Conservation (phyloP, 1,140 invertebrate species). For the Theocolax elegans region DNA sequence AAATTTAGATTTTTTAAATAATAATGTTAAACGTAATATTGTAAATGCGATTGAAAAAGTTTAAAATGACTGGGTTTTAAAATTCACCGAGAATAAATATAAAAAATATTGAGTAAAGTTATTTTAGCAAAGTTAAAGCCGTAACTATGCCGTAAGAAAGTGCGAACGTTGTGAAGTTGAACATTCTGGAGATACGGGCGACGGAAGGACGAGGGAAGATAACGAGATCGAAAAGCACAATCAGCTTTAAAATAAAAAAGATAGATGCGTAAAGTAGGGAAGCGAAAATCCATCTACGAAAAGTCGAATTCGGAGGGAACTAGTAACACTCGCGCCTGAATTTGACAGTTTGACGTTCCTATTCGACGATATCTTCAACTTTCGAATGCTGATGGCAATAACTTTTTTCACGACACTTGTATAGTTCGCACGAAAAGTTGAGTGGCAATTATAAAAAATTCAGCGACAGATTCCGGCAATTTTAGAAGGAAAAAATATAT, state of each 20-base stretch:
- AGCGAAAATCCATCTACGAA: constrained; percentile 1
- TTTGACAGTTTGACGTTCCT: constrained; percentile 30
- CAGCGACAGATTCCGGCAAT: background rate
- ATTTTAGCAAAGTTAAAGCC: too few relatives aligned
- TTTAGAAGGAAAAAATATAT: too few relatives aligned
- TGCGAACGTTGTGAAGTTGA: too few relatives aligned
- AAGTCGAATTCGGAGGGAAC: constrained; percentile 14
- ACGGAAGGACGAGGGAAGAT: background rate
- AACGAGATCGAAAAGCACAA: background rate
- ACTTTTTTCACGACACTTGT: constrained; percentile 13
- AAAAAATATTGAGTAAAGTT: too few relatives aligned
- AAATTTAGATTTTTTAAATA: too few relatives aligned
- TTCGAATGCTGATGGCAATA: constrained; percentile 37
- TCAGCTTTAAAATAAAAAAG: background rate
- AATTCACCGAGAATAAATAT: too few relatives aligned
- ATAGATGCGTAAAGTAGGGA: background rate
- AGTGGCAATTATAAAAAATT: background rate
- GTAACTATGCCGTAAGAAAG: too few relatives aligned
- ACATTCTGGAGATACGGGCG: background rate
- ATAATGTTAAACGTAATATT: too few relatives aligned
- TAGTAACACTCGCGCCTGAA: constrained; percentile 3
- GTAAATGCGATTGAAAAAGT: too few relatives aligned
- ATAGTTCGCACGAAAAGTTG: background rate
- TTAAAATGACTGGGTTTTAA: too few relatives aligned
- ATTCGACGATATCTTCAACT: constrained; percentile 43